A percentile compares a stretch with the other conserved stretches of the same genome.
Conservation (phyloP, 2,888 invertebrate species). For the Caenorhabditis wallacei region DNA sequence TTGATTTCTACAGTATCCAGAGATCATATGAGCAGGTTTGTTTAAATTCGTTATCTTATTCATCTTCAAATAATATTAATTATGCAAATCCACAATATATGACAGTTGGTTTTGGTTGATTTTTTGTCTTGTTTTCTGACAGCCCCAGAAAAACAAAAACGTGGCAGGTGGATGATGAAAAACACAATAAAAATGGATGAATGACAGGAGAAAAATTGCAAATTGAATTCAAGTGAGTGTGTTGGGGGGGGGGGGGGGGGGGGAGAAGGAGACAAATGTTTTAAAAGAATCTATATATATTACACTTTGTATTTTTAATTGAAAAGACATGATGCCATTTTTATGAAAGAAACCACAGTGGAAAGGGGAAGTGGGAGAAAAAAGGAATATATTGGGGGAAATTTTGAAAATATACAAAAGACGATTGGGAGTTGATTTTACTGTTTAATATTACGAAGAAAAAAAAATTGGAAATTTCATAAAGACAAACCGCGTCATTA, state of each 20-base stretch:
- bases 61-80: conserved; percentile 61
- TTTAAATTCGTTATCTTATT: conserved; percentile 52
- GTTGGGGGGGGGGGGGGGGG: not conserved
- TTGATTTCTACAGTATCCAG: conserved; percentile 7
- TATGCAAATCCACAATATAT: conserved; percentile 42
- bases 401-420: conserved; percentile 31
- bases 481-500: conserved; percentile 55
- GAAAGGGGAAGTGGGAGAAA: conserved; percentile 45
- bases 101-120: conserved; percentile 19
- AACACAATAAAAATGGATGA: conserved; percentile 21
- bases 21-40: not conserved
- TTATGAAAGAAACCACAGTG: conserved; percentile 57
- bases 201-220: conserved; percentile 11
- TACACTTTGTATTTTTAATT: conserved; percentile 5
- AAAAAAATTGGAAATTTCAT: conserved; percentile 25
- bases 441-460: conserved; percentile 5
- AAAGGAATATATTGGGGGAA: conserved; percentile 3
- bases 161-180: conserved; percentile 33
- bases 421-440: conserved; percentile 50
- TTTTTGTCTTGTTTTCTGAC: conserved; percentile 10
- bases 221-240: conserved; percentile 17
- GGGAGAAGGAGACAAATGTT: not conserved
- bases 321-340: conserved; percentile 48
- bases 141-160: conserved; percentile 18
- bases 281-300: conserved; percentile 22